Conservation (phyloP, 2,797 vertebrate genomes). For the Cyclopterus lumpus region DNA sequence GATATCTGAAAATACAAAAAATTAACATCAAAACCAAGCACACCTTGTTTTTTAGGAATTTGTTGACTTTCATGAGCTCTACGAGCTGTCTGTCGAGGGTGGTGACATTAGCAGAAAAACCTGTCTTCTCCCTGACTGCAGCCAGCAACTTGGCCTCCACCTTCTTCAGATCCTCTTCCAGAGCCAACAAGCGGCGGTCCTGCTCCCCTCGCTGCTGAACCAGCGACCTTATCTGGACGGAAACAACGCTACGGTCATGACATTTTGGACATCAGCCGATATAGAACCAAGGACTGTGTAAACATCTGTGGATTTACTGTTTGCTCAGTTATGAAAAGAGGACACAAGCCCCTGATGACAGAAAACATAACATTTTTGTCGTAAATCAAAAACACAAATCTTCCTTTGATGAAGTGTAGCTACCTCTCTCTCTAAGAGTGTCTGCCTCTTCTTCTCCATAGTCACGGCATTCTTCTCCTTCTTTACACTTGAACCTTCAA, state of each 20-base stretch:
- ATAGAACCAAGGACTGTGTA: neutral
- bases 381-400: neutral
- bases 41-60: constrained; percentile 95
- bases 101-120: constrained; percentile 85
- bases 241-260: neutral
- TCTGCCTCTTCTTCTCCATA: constrained; percentile 87
- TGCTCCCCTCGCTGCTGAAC: constrained; percentile 90
- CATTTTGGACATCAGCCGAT: neutral
- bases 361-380: neutral
- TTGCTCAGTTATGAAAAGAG: neutral
- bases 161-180: constrained; percentile 90
- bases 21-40: neutral
- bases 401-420: neutral
- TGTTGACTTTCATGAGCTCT: constrained; percentile 90
- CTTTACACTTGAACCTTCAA: constrained; percentile 73
- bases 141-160: constrained; percentile 88
- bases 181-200: constrained; percentile 83
- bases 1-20: neutral
- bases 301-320: neutral
- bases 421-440: constrained; percentile 93
- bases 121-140: constrained; percentile 90
- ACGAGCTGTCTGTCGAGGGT: constrained; percentile 90
- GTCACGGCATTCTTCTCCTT: constrained; percentile 81
- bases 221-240: constrained; percentile 88
- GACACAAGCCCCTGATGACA: neutral